Conservation (phyloP, 2,797 vertebrate species). For the Pelobates cultripes region DNA sequence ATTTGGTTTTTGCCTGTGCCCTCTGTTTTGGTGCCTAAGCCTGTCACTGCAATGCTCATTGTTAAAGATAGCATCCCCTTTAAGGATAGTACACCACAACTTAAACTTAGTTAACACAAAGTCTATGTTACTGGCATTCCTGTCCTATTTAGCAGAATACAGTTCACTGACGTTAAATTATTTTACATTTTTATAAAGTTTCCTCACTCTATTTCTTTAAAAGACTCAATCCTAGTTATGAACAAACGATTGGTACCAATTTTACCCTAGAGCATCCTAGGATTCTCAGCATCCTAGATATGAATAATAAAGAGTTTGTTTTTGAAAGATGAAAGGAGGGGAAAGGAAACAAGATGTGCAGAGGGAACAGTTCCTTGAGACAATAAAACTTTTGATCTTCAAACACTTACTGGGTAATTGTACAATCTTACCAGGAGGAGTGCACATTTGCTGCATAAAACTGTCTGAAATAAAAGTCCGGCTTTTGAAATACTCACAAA, state of each 20-base stretch:
- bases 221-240: constrained; percentile 13
- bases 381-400: constrained; percentile 49
- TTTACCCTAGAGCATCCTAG: constrained; percentile 45
- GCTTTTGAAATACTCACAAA: constrained; percentile 39
- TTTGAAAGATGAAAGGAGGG: constrained; percentile 39
- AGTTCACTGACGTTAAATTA: too few relatives aligned
- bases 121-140: background rate
- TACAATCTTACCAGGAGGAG: constrained; percentile 30
- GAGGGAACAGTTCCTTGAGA: constrained; percentile 35
- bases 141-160: too few relatives aligned
- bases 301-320: constrained; percentile 36
- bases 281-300: background rate
- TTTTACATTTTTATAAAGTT: background rate
- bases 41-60: too few relatives aligned
- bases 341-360: constrained; percentile 41
- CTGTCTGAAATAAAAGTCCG: constrained; percentile 30
- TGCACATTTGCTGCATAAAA: constrained; percentile 20
- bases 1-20: too few relatives aligned
- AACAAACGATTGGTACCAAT: constrained; percentile 54
- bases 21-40: too few relatives aligned
- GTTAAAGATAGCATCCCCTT: too few relatives aligned
- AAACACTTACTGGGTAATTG: constrained; percentile 26
- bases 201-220: constrained; percentile 18
- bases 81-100: too few relatives aligned
- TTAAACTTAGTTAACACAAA: too few relatives aligned